Conservation (phyloP, 2,113 vertebrate species). For the Ploceus nigricollis region DNA sequence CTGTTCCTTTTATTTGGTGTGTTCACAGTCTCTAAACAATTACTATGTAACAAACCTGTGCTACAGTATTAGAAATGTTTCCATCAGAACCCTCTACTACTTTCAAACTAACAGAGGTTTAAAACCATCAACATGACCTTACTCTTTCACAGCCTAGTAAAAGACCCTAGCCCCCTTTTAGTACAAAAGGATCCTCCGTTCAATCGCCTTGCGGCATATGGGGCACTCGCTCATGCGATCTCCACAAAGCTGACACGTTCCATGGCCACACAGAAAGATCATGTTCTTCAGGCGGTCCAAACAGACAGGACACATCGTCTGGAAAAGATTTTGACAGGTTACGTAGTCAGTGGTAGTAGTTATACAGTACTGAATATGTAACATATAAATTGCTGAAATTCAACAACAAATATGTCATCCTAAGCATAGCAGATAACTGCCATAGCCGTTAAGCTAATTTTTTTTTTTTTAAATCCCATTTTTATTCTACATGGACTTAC, state of each 20-base stretch:
- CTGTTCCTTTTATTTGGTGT: slow-evolving; percentile 49
- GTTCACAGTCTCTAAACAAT: slow-evolving; percentile 48
- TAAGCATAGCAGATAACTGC: neutral
- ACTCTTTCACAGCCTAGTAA: neutral
- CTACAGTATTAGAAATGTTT: slow-evolving; percentile 62
- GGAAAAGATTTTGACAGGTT: slow-evolving; percentile 50
- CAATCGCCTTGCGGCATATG: slow-evolving; percentile 98
- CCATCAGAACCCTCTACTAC: slow-evolving; percentile 15
- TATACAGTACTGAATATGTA: neutral
- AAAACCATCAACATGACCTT: neutral
- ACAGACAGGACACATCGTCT: slow-evolving; percentile 99
- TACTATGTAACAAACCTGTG: slow-evolving; percentile 38
- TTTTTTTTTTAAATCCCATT: neutral
- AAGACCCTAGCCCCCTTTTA: slow-evolving; percentile 59
- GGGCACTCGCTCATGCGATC: slow-evolving; percentile 99
- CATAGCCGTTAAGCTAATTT: neutral
- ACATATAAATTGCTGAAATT: neutral
- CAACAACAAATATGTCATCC: neutral
- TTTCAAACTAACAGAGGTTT: neutral
- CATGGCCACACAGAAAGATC: slow-evolving; percentile 99
- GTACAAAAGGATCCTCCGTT: slow-evolving; percentile 95
- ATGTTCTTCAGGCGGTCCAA: slow-evolving; percentile 99
- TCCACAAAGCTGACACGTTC: slow-evolving; percentile 96
- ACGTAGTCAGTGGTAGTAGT: neutral
- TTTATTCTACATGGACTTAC: neutral